Conservation (phyloP, 2,888 invertebrate genomes). For the Pardosa pseudoannulata region DNA sequence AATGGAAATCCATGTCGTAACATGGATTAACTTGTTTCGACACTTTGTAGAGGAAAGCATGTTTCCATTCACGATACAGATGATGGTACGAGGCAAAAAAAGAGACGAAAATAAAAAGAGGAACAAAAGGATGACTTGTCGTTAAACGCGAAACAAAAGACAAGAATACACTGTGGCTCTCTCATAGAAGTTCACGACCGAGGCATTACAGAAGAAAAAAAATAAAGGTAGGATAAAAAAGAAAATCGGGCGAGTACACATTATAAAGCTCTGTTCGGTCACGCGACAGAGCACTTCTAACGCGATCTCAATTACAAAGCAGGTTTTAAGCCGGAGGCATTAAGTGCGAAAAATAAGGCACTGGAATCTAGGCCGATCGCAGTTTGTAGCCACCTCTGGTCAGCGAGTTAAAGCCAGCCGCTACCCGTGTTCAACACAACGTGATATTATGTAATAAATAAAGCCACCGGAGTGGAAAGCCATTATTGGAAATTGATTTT, state of each 20-base stretch:
- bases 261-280: not conserved
- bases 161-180: not conserved
- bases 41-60: no score
- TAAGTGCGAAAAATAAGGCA: not conserved
- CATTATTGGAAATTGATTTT: no score
- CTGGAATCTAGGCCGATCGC: not conserved
- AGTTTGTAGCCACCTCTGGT: no score
- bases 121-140: no score
- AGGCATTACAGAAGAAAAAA: not conserved
- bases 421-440: no score
- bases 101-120: no score
- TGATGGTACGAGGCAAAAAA: no score
- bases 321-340: not conserved
- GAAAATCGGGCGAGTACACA: not conserved
- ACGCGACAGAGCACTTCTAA: not conserved
- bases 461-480: not conserved
- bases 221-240: no score
- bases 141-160: not conserved
- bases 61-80: no score
- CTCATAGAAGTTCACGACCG: not conserved
- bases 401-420: no score
- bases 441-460: not conserved
- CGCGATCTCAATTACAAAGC: not conserved
- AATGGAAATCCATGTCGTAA: no score
- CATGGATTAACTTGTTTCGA: no score